Base-by-base conservation (phyloP, 2,797 vertebrate species). In the Scleropages formosus region DNA sequence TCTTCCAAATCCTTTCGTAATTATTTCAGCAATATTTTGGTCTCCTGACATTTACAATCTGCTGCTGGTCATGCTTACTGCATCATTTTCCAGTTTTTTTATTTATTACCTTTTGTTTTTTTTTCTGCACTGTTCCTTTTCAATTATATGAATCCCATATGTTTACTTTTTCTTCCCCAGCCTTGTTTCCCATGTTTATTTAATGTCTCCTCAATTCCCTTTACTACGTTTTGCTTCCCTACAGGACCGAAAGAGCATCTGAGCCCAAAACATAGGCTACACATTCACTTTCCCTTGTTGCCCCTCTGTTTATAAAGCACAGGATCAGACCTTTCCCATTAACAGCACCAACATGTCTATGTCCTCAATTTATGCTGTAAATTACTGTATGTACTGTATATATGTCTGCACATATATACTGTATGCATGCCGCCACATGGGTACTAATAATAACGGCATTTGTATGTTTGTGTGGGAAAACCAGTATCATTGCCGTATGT, bases 381-480 rank as follows among this genome's bases (percentile, higher is more conserved):
- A 49, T 31, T 63, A 49, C 79, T 68, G 62, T 81, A 82, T 91
- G 92, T 90, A 92, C 88, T 90, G 91, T 92, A 92, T 92, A 93
- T 92, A 92, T 92, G 91, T 89, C 79, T 84, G 79, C 85, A 88
- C 88, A 92, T 91, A 92, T 93, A 92, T 93, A 92, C 90, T 71
- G 89, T 81, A 39, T 49, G 73, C 61, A 84, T 58, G 62, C 26
- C 73, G 64, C 79, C 81, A 67, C 72, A 46, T 78, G 75, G 80
- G 77, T 80, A 85, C 87, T 87, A 86, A 86, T 86, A 82, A 77
- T 78, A 82, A 83, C 85, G 18, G 64, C 49, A 80, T 46, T 8
- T 51, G 27, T 78, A 51, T 56, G 56, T 72, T 20, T 60, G 26
- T n/a, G 11, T 64, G 62, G 27, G 47, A 47, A 31, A 46, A 15